Conservation (phyloP, 2,797 vertebrate genomes). For the Hypotaenidia philippensis region DNA sequence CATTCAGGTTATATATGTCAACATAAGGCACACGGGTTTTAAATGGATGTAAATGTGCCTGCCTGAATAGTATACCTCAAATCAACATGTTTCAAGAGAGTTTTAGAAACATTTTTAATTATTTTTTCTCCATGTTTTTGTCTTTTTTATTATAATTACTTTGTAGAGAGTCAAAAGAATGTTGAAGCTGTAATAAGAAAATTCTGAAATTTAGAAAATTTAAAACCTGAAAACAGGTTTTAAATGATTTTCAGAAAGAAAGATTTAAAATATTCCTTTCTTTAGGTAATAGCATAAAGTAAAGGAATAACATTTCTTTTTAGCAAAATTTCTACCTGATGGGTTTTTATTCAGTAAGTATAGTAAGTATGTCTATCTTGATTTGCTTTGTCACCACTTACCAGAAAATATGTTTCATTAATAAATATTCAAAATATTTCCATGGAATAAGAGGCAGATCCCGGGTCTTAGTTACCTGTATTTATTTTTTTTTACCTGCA, state of each 20-base stretch:
- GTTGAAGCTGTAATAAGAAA: background rate
- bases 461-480: background rate
- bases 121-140: background rate
- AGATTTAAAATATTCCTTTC: background rate
- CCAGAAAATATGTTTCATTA: background rate
- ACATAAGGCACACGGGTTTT: background rate
- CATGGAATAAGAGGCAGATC: background rate
- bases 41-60: background rate
- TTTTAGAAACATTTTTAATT: background rate
- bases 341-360: background rate
- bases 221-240: background rate
- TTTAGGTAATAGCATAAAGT: background rate
- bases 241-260: background rate
- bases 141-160: background rate
- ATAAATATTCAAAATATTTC: background rate
- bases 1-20: background rate
- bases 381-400: background rate
- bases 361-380: background rate
- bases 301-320: background rate
- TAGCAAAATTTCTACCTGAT: background rate
- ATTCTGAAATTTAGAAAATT: too few relatives aligned
- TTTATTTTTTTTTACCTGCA: background rate
- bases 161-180: background rate
- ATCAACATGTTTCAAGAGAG: background rate
- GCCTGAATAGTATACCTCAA: background rate